Percentiles rank a stretch among this genome's conserved stretches.
These are phyloP conservation scores for Apeltes quadracus DNA, from an alignment of 2,113 vertebrate species.

Conservation along the genomic window DNA sequence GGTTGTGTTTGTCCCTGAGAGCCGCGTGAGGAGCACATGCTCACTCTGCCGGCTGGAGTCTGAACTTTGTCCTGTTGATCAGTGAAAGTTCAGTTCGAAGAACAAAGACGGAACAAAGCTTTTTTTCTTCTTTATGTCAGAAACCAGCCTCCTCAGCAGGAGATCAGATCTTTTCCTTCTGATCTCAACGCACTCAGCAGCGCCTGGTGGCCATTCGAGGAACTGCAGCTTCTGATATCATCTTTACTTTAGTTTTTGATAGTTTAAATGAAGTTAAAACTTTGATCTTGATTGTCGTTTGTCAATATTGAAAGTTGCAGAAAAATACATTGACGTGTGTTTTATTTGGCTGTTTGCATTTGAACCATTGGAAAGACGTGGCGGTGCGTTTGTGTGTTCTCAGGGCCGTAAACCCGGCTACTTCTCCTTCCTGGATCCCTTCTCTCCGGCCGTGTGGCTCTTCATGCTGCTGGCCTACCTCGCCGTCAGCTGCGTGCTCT, in stretches of 20 bases:
- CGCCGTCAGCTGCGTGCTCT: constrained; percentile 92
- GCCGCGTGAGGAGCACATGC: constrained; percentile 6
- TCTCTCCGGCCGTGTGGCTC: constrained; percentile 95
- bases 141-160: too few relatives aligned
- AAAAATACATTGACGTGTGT: too few relatives aligned
- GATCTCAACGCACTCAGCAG: not conserved
- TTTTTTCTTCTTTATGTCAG: too few relatives aligned
- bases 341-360: too few relatives aligned
- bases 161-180: not conserved
- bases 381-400: constrained; percentile 28
- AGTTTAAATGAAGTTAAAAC: not conserved
- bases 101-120: not conserved
- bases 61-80: not conserved
- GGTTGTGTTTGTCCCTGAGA: not conserved
- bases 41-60: constrained; percentile 13
- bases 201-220: not conserved
- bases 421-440: constrained; percentile 95
- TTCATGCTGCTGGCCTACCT: constrained; percentile 95
- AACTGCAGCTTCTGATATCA: not conserved
- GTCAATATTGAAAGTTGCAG: not conserved
- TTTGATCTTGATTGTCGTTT: not conserved
- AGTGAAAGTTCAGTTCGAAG: not conserved
- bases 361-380: too few relatives aligned
- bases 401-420: constrained; percentile 93
- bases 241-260: not conserved